phyloP scores from a whole-genome alignment of 2,888 invertebrate species.

The Euclidia mi region DNA sequence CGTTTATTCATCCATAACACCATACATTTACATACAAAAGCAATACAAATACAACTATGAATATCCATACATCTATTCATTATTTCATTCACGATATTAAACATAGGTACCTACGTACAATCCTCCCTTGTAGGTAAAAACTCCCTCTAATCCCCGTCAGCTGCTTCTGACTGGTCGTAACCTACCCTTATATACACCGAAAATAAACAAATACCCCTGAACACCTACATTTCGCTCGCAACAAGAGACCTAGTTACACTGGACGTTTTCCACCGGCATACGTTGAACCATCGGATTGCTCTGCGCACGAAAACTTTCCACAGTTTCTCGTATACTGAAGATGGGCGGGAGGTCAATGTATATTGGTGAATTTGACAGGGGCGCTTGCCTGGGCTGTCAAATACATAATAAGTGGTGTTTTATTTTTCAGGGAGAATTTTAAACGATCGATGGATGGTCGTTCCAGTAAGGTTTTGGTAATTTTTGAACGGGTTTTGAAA shows the following conservation, averaged over 20 bases:
- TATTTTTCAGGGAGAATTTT: constrained; percentile 55
- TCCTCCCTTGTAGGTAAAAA: constrained; percentile 84
- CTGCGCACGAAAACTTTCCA: not conserved
- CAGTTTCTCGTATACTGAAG: constrained; percentile 18
- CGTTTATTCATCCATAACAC: too few species aligned
- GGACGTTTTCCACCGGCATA: constrained; percentile 43
- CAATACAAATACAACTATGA: constrained; percentile 2
- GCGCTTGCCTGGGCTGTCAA: constrained; percentile 75
- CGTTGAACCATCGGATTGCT: constrained; percentile 12
- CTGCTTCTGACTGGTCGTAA: constrained; percentile 86
- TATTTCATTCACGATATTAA: constrained; percentile 45
- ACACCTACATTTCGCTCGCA: constrained; percentile 50
- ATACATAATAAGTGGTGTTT: constrained; percentile 81
- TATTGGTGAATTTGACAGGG: constrained; percentile 60
- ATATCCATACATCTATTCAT: constrained; percentile 9
- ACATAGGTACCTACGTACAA: constrained; percentile 65
- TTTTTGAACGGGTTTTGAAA: constrained; percentile 23
- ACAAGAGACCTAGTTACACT: constrained; percentile 65
- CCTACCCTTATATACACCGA: constrained; percentile 76
- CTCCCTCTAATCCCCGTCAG: constrained; percentile 88
- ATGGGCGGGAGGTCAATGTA: constrained; percentile 50
- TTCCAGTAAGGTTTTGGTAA: too few species aligned
- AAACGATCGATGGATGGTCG: constrained; percentile 62
- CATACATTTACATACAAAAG: not conserved
- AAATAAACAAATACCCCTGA: constrained; percentile 63